Evolutionary conservation across 2,113 vertebrate genomes (phyloP).

Genomic region (Chaetodon auriga): DNA sequence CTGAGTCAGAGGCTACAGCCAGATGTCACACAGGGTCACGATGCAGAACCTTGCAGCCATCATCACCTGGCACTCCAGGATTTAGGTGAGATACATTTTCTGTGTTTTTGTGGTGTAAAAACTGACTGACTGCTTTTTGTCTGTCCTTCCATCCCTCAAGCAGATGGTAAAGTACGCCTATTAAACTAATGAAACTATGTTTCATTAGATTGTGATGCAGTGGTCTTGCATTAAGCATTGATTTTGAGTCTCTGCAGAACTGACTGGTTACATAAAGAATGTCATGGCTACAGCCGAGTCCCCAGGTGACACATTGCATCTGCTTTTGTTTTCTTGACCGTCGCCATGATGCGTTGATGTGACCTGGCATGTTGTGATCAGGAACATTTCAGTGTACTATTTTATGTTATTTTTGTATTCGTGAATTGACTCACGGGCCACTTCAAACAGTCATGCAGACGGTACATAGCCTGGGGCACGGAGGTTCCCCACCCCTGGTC

Average conservation of each 20-base stretch:
- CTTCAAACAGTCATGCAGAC: too few species aligned
- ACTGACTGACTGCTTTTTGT: neutral
- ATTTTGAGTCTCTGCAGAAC: neutral
- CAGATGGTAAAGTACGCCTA: neutral
- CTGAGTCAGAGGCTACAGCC: conserved; percentile 33
- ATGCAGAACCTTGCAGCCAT: conserved; percentile 40
- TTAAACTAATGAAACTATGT: neutral
- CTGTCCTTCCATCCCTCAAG: neutral
- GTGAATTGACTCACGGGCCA: too few species aligned
- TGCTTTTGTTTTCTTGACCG: too few species aligned
- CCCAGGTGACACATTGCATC: too few species aligned
- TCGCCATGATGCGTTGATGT: too few species aligned
- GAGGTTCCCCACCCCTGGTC: too few species aligned
- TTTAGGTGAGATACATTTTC: conserved; percentile 59
- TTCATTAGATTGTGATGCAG: neutral
- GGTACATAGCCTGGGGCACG: too few species aligned
- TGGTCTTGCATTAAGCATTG: neutral
- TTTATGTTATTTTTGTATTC: too few species aligned
- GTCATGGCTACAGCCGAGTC: neutral
- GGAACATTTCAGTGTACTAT: too few species aligned
- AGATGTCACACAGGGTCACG: conserved; percentile 17
- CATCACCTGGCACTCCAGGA: conserved; percentile 38
- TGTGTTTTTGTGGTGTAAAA: neutral
- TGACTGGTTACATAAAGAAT: neutral
- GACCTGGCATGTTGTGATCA: too few species aligned